Conservation (phyloP, 1,140 invertebrate species). For the Lineus longissimus region DNA sequence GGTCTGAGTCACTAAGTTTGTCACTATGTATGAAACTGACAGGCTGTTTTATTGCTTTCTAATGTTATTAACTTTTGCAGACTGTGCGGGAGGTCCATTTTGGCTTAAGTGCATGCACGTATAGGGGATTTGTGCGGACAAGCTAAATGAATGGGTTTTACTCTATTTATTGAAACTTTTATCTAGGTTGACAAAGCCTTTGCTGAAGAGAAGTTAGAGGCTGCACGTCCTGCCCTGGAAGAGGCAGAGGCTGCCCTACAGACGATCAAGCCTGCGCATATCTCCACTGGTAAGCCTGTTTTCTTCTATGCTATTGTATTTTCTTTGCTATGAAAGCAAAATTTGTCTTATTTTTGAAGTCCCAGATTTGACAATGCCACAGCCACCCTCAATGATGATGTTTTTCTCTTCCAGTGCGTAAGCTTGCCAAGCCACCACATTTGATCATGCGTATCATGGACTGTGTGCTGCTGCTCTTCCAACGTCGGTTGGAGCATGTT, state of each 20-base stretch:
- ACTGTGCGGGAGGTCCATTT: no score
- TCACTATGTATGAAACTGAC: no score
- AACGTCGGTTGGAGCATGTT: constrained; percentile 76
- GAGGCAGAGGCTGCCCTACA: constrained; percentile 86
- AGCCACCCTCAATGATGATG: no score
- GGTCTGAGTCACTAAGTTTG: no score
- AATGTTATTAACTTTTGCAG: no score
- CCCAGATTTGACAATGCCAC: no score
- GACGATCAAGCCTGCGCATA: constrained; percentile 95
- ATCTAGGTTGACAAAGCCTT: constrained; percentile 73
- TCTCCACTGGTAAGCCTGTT: constrained; percentile 58
- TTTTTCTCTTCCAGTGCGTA: constrained; percentile 64
- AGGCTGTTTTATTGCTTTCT: no score
- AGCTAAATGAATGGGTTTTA: neutral
- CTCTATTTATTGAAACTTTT: neutral
- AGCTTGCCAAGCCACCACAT: constrained; percentile 90
- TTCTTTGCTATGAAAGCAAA: no score
- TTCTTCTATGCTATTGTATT: neutral
- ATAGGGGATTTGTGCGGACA: neutral
- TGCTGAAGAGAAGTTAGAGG: constrained; percentile 87
- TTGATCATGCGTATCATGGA: constrained; percentile 99
- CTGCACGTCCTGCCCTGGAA: constrained; percentile 84
- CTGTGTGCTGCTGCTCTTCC: constrained; percentile 89
- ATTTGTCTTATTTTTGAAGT: no score
- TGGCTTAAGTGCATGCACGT: no score